Conservation (phyloP, 2,113 vertebrate genomes). For the Trichechus manatus region DNA sequence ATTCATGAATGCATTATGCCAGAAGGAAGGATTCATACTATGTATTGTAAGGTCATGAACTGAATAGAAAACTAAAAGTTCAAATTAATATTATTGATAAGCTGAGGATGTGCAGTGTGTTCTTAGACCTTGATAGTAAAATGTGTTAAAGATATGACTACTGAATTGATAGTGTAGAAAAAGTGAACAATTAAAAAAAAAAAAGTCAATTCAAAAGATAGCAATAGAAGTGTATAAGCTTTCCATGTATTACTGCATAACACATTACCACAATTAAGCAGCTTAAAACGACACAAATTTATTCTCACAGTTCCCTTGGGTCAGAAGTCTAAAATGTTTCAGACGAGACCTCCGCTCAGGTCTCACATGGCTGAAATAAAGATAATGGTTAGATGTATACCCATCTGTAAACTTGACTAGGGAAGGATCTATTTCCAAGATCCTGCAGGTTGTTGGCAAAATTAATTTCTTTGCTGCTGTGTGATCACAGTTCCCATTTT, state of each 20-base stretch:
- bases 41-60: neutral
- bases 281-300: neutral
- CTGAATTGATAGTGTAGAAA: neutral
- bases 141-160: neutral
- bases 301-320: neutral
- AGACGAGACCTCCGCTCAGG: neutral
- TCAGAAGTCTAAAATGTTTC: neutral
- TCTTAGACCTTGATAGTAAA: neutral
- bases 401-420: too few relatives aligned
- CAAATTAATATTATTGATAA: neutral
- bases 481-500: neutral
- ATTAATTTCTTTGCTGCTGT: neutral
- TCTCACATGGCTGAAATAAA: neutral
- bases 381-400: too few relatives aligned
- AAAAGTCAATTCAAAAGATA: neutral
- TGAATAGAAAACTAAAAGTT: neutral
- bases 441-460: neutral
- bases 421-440: neutral
- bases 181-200: conserved; percentile 11
- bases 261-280: neutral
- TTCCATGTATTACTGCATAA: neutral
- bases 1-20: neutral
- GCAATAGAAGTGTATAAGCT: neutral
- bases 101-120: neutral
- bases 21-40: neutral